A percentile compares a stretch with the other conserved stretches of the same genome.
Conservation (phyloP, 2,888 invertebrate genomes). For the Drosophila paramelanica region DNA sequence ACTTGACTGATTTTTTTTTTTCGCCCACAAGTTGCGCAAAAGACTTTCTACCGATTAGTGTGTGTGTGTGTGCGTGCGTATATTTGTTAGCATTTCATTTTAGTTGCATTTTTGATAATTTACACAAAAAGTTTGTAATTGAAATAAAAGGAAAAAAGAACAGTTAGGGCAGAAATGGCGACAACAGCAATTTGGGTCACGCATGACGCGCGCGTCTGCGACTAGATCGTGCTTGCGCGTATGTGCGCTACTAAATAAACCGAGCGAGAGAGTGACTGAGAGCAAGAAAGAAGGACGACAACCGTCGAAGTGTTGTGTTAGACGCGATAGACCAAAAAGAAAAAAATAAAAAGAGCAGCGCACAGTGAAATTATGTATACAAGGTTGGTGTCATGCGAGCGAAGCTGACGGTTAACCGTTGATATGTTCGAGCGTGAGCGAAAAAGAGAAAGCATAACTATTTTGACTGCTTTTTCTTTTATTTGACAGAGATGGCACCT, state of each 20-base stretch:
- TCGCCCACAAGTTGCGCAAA: constrained; percentile 55
- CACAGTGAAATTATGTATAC: background rate
- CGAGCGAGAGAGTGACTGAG: constrained; percentile 1
- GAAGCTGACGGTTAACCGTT: background rate
- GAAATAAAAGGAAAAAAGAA: constrained; percentile 2
- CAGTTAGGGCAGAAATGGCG: constrained; percentile 11
- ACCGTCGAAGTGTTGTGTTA: background rate
- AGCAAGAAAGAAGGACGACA: background rate
- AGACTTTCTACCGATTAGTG: constrained; percentile 20
- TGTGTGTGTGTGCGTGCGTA: too few species aligned
- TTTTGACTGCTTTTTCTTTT: background rate
- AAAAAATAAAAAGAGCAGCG: background rate
- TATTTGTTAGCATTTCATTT: constrained; percentile 7
- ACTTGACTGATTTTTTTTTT: constrained; percentile 6
- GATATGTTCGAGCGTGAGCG: background rate
- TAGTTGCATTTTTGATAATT: constrained; percentile 18
- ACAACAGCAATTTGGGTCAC: constrained; percentile 69
- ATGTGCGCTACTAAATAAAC: constrained; percentile 7
- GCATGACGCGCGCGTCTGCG: constrained; percentile 64
- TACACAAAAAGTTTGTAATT: constrained; percentile 6
- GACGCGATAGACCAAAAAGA: background rate
- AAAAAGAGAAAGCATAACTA: background rate
- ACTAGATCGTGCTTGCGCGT: constrained; percentile 42
- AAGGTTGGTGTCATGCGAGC: background rate
- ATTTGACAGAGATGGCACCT: background rate